Evolutionary conservation across 2,888 invertebrate genomes (phyloP), one percentile per base, ranked within the genome.

Genomic region (Polydesmus complanatus): DNA sequence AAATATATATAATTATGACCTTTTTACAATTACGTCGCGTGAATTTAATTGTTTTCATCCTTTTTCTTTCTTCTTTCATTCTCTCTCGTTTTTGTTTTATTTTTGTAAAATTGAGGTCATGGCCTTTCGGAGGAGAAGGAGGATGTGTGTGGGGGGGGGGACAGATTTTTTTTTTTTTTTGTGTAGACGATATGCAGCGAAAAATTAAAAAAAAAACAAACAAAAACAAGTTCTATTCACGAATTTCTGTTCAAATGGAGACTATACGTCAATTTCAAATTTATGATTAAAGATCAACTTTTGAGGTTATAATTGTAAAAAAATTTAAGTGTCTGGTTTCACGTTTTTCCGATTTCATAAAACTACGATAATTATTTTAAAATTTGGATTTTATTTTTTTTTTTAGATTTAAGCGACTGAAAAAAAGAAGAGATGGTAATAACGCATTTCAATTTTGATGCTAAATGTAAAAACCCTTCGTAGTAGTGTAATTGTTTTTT

Each of bases 141-240:
- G 8, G 37, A 37, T 37, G 37, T 8, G 37, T 37, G 14, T 5
- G 8, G 14, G 37, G 37, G 14, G 37, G 37, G 14, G 37, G 37
- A 37, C 5, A 14, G 14, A 37, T 37, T 37, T 37, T 37, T 37
- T 37, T 37, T 37, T n/a, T n/a, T n/a, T n/a, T n/a, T n/a, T 48
- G n/a, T 48, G 11, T 48, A 48, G n/a, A 48, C 11, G n/a, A 48
- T 11, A 11, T 48, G 48, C 48, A 48, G 22, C 5, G 22, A 51
- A 51, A n/a, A n/a, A 51, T 8, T 51, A n/a, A 11, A 51, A 51
- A 51, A 48, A 5, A 51, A 51, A 11, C n/a, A n/a, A 51, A 51
- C 52, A 58, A 50, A 52, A 25, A 52, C 58, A 51, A 27, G 52
- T 58, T 58, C 58, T 58, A 53, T 58, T 26, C 58, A 58, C 58